Evolutionary conservation across 2,797 vertebrate species (phyloP).

Genomic region (Anabas testudineus): DNA sequence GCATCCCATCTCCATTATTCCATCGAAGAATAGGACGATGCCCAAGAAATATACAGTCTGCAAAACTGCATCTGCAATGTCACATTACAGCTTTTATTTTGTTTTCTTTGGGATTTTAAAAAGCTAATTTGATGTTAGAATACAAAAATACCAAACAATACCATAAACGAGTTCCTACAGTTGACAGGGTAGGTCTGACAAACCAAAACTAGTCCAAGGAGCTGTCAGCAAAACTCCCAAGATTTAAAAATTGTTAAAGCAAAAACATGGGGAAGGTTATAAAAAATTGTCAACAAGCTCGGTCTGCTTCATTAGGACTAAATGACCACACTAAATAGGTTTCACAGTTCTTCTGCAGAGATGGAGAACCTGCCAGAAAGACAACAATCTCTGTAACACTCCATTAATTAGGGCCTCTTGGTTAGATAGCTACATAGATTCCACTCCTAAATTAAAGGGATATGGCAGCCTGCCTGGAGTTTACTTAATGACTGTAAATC

Average conservation of each 20-base stretch:
- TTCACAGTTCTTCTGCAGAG: constrained; percentile 19
- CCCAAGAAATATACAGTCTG: no score
- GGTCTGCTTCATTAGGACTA: constrained; percentile 27
- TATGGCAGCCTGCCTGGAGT: constrained; percentile 33
- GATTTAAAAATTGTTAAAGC: background rate
- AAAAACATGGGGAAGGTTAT: background rate
- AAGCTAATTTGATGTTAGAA: background rate
- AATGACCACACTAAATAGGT: constrained; percentile 3
- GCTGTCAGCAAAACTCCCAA: background rate
- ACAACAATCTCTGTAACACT: constrained; percentile 34
- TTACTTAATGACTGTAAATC: constrained; percentile 39
- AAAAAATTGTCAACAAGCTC: background rate
- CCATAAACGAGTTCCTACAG: background rate
- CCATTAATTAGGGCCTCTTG: constrained; percentile 43
- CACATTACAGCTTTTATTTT: no score
- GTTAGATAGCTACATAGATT: constrained; percentile 13
- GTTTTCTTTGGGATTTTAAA: background rate
- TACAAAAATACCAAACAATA: background rate
- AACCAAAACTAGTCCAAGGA: background rate
- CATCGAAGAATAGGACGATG: no score
- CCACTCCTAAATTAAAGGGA: constrained; percentile 30
- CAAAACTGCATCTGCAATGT: no score
- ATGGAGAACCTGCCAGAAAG: constrained; percentile 35
- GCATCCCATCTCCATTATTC: no score
- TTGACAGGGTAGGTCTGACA: background rate